phyloP scores from a whole-genome alignment of 2,113 vertebrate species.

The Nestor notabilis region DNA sequence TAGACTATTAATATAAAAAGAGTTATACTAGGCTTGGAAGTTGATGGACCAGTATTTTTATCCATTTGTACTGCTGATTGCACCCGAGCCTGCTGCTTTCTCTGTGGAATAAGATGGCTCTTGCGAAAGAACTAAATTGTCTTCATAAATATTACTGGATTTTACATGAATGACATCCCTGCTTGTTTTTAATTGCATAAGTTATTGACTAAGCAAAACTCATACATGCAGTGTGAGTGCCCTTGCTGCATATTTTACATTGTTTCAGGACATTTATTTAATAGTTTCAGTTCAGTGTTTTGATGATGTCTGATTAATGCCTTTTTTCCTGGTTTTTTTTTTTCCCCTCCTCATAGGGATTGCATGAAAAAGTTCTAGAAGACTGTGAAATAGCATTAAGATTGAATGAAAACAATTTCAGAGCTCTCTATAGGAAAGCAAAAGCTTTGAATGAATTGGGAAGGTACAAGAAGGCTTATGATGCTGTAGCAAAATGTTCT shows the following conservation, averaged over 20 bases:
- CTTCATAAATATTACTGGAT: neutral
- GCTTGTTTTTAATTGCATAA: neutral
- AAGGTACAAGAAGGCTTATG: constrained; percentile 90
- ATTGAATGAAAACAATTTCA: constrained; percentile 88
- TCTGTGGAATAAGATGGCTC: neutral
- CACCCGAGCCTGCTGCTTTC: neutral
- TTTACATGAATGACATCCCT: neutral
- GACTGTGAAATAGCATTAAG: constrained; percentile 89
- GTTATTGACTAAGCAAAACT: neutral
- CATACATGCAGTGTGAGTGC: neutral
- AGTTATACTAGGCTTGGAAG: neutral
- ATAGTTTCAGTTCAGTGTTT: neutral
- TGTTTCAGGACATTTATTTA: neutral
- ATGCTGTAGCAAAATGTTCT: constrained; percentile 94
- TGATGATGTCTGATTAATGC: neutral
- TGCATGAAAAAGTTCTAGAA: constrained; percentile 87
- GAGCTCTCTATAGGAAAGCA: constrained; percentile 91
- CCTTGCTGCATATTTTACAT: neutral
- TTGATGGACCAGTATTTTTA: neutral
- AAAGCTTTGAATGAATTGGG: constrained; percentile 89
- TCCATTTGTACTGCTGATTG: neutral
- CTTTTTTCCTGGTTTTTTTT: neutral
- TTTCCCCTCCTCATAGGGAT: constrained; percentile 71
- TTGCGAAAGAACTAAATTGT: neutral
- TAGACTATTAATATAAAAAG: neutral